These are phyloP conservation scores for Hirtodrosophila histrioides DNA, from an alignment of 2,888 invertebrate genomes.

Conservation along the genomic window DNA sequence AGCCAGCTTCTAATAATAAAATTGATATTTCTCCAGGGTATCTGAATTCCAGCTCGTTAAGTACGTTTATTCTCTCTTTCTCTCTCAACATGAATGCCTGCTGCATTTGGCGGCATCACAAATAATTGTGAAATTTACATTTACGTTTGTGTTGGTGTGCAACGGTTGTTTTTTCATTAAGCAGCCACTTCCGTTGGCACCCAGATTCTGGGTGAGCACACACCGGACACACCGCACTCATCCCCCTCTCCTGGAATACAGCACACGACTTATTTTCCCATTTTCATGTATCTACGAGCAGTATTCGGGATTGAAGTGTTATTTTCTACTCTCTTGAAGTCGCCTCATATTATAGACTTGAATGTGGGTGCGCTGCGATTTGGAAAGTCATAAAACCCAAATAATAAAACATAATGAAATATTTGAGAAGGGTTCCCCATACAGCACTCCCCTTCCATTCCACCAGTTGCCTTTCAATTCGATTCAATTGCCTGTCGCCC, in stretches of 20 bases:
- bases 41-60: constrained; percentile 17
- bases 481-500: constrained; percentile 10
- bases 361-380: constrained; percentile 54
- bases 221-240: constrained; percentile 32
- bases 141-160: constrained; percentile 17
- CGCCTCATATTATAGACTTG: constrained; percentile 38
- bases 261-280: constrained; percentile 29
- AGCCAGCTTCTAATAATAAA: background rate
- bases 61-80: constrained; percentile 5
- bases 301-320: constrained; percentile 13
- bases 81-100: constrained; percentile 13
- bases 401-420: constrained; percentile 50
- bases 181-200: constrained; percentile 73
- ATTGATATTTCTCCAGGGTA: constrained; percentile 18
- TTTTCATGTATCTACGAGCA: constrained; percentile 21
- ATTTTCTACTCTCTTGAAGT: constrained; percentile 11
- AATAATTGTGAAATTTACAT: constrained; percentile 70
- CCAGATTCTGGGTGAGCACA: constrained; percentile 40
- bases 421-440: constrained; percentile 68
- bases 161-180: constrained; percentile 53
- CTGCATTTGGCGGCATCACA: constrained; percentile 48
- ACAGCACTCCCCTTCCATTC: constrained; percentile 3
- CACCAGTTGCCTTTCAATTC: constrained; percentile 7
- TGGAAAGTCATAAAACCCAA: constrained; percentile 55
- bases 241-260: background rate